A percentile compares a stretch with the other conserved stretches of the same genome.
These are phyloP conservation scores for Carabus problematicus DNA, from an alignment of 2,888 invertebrate genomes.

Conservation along the genomic window DNA sequence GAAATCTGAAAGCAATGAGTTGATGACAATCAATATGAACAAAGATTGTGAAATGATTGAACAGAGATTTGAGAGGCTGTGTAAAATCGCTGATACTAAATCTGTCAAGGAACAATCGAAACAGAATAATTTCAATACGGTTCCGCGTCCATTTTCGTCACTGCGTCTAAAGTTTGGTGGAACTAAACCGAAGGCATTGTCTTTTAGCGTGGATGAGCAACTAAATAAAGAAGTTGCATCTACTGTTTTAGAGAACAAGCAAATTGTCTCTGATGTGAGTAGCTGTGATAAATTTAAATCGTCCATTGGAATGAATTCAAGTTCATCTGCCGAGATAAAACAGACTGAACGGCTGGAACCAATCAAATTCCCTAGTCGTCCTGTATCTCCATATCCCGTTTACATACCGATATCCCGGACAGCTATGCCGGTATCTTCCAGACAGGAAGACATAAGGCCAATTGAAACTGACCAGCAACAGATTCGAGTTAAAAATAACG, in stretches of 20 bases:
- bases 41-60: not conserved
- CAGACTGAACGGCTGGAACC: conserved; percentile 7
- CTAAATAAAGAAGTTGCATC: conserved; percentile 1
- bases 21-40: conserved; percentile 13
- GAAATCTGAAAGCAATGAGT: not conserved
- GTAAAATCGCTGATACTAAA: not conserved
- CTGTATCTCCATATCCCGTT: conserved; percentile 32
- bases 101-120: conserved; percentile 2
- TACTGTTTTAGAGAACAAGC: not conserved
- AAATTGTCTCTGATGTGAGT: not conserved
- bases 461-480: conserved; percentile 24
- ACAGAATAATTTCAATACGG: conserved; percentile 33
- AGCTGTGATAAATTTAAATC: not conserved
- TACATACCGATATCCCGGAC: conserved; percentile 33
- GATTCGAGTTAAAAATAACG: conserved; percentile 26
- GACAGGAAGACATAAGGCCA: conserved; percentile 17
- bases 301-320: not conserved
- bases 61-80: not conserved
- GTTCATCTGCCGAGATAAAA: not conserved
- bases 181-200: conserved; percentile 23
- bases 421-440: conserved; percentile 4
- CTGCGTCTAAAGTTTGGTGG: conserved; percentile 26
- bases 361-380: conserved; percentile 29
- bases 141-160: conserved; percentile 34
- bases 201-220: conserved; percentile 8